Conservation (phyloP, 2,888 invertebrate species). For the Oxycera nigricornis region DNA sequence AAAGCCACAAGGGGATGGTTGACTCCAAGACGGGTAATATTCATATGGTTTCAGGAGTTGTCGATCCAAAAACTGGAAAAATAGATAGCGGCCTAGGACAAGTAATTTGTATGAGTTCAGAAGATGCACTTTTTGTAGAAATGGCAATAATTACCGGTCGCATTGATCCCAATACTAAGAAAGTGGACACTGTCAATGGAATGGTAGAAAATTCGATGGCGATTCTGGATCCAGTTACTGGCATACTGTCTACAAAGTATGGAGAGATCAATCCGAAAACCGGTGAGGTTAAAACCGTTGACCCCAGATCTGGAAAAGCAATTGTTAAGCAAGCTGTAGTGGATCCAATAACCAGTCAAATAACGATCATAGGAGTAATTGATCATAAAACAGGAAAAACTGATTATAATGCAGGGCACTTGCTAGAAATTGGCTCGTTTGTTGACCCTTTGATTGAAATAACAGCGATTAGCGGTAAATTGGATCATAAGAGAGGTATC, state of each 20-base stretch:
- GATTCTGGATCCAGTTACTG: slow-evolving; percentile 71
- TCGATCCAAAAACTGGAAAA: slow-evolving; percentile 73
- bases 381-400: slow-evolving; percentile 70
- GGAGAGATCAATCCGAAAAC: slow-evolving; percentile 73
- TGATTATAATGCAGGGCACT: slow-evolving; percentile 71
- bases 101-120: slow-evolving; percentile 71
- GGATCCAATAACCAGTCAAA: slow-evolving; percentile 73
- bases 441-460: slow-evolving; percentile 74
- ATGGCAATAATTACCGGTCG: slow-evolving; percentile 75
- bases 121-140: slow-evolving; percentile 73
- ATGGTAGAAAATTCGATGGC: slow-evolving; percentile 74
- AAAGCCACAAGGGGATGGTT: slow-evolving; percentile 69
- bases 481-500: slow-evolving; percentile 73
- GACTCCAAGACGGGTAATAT: slow-evolving; percentile 66
- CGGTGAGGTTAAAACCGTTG: slow-evolving; percentile 68
- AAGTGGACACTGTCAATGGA: slow-evolving; percentile 72
- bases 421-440: slow-evolving; percentile 73
- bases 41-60: slow-evolving; percentile 69
- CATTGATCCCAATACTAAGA: slow-evolving; percentile 70
- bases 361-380: slow-evolving; percentile 64
- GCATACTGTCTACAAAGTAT: slow-evolving; percentile 73
- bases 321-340: slow-evolving; percentile 71
- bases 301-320: slow-evolving; percentile 69
- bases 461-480: slow-evolving; percentile 71
- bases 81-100: slow-evolving; percentile 71